Conservation (phyloP, 2,797 vertebrate species). For the Buphagus erythrorhynchus region DNA sequence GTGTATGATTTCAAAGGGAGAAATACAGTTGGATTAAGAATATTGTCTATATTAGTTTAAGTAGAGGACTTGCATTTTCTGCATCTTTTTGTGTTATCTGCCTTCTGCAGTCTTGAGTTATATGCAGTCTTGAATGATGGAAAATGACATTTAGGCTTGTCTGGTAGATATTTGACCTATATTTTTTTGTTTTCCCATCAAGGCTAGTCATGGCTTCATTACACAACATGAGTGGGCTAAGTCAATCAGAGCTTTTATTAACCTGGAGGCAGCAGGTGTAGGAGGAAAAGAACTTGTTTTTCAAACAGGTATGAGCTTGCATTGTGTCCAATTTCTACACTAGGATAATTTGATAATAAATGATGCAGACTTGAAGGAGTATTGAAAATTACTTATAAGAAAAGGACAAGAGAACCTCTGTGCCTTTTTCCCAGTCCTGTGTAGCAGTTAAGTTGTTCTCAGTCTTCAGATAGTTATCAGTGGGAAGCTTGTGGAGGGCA, state of each 20-base stretch:
- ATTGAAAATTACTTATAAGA: not conserved
- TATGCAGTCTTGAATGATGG: not conserved
- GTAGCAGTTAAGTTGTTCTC: not conserved
- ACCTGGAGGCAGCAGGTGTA: slow-evolving; percentile 96
- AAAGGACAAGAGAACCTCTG: not conserved
- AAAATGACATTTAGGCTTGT: not conserved
- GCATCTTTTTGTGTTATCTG: not conserved
- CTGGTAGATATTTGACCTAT: not conserved
- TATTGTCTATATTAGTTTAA: not conserved
- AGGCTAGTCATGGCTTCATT: slow-evolving; percentile 99
- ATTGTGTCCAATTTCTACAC: not conserved
- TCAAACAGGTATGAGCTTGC: slow-evolving; percentile 88
- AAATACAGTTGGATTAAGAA: not conserved
- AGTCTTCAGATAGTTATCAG: not conserved
- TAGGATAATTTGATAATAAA: not conserved
- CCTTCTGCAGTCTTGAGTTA: not conserved
- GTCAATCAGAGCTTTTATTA: slow-evolving; percentile 92
- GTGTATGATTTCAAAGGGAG: not conserved
- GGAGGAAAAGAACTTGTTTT: slow-evolving; percentile 98
- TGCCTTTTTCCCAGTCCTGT: not conserved
- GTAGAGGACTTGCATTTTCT: not conserved
- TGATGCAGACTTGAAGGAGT: not conserved
- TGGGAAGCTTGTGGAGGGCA: not conserved
- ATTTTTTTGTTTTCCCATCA: slow-evolving; percentile 32
- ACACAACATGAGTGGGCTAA: slow-evolving; percentile 96